Percentiles rank a stretch among this genome's conserved stretches.
Conservation (phyloP, 2,888 invertebrate species). For the Calameuta pallipes region DNA sequence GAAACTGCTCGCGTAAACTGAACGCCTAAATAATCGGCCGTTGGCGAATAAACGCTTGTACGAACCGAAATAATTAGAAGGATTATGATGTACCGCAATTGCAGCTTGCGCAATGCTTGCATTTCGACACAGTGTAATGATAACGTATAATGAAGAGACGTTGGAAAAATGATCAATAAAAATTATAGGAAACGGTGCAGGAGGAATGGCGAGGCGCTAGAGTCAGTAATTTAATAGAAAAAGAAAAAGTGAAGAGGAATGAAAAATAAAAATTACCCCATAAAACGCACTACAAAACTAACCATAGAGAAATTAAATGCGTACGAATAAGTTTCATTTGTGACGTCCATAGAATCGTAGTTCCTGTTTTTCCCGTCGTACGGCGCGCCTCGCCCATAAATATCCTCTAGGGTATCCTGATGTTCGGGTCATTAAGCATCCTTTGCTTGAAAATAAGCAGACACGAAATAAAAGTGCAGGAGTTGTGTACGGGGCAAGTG, state of each 20-base stretch:
- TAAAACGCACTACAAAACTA: neutral
- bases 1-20: neutral
- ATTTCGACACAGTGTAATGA: neutral
- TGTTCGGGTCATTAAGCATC: conserved; percentile 12
- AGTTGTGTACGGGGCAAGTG: neutral
- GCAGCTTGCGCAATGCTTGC: neutral
- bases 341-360: neutral
- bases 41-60: neutral
- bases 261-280: neutral
- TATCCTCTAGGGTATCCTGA: conserved; percentile 10
- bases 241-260: neutral
- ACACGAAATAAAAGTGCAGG: conserved; percentile 3
- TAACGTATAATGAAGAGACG: neutral
- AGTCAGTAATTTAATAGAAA: neutral
- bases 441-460: neutral
- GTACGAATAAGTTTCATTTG: neutral
- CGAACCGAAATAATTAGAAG: neutral
- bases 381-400: neutral
- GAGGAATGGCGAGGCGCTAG: neutral
- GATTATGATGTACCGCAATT: neutral
- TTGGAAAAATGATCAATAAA: neutral
- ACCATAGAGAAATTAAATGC: neutral
- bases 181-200: no score
- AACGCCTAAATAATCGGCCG: neutral
- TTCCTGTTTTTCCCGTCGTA: neutral